Evolutionary conservation across 2,888 invertebrate species (phyloP), one percentile per base, ranked within the genome.

Genomic region (Philereme vetulata): DNA sequence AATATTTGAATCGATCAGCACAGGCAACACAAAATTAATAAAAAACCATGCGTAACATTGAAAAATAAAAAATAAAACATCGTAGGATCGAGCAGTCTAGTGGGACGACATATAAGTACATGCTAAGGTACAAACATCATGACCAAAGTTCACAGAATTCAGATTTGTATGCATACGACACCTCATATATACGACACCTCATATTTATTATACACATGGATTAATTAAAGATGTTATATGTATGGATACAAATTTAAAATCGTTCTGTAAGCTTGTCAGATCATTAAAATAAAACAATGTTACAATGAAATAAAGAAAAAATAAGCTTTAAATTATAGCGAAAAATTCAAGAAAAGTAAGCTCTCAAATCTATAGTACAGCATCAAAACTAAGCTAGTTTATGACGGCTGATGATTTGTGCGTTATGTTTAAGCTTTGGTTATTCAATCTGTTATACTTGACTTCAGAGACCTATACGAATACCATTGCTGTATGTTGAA

Each of bases 371-470:
- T 88, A 87, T 86, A 78, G 83, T 90, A 91, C 90, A 91, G 88
- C 89, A 75, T 85, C 76, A 75, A 80, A 82, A 84, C 78, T 78
- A 82, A 83, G 84, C 85, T 88, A 85, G 83, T 76, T 84, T 81
- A 85, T 83, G 82, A 77, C 80, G 80, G 84, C 85, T 88, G 80
- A 82, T 85, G 82, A 72, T 74, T 72, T 80, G 81, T 84, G 79
- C 81, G 75, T 76, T 80, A 72, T 82, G 79, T 83, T 77, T 70
- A 90, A 90, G 89, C 90, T 75, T 82, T 82, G 77, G 88, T 89
- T 89, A 89, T 85, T 72, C 83, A 90, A 88, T 88, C 86, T 59
- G 70, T 77, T 86, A 84, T 88, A 92, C 92, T 92, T 91, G 92
- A 91, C 92, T 90, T 89, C 78, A 88, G 87, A 88, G 86, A 83